phyloP scores from a whole-genome alignment of 2,888 invertebrate genomes.

The Hydrotaea diabolus region DNA sequence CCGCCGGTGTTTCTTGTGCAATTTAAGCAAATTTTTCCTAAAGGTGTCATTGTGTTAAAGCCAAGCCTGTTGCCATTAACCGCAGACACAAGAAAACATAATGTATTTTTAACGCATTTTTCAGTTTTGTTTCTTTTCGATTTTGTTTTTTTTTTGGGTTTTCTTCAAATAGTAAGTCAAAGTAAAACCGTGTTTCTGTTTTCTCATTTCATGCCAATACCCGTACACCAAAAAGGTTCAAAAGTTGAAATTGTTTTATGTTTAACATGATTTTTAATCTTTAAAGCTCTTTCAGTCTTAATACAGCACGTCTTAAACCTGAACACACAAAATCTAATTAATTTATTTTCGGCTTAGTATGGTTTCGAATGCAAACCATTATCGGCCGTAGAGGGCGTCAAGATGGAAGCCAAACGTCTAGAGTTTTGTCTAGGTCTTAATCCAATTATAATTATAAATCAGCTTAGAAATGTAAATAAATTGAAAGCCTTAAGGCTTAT shows the following conservation, averaged over 20 bases:
- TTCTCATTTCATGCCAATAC: background rate
- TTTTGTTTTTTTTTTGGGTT: background rate
- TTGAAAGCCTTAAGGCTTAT: constrained; percentile 51
- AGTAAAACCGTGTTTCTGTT: constrained; percentile 7
- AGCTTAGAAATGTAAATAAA: constrained; percentile 31
- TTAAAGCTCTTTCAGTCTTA: background rate
- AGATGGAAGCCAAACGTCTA: background rate
- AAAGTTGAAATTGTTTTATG: constrained; percentile 59
- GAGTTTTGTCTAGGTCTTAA: constrained; percentile 26
- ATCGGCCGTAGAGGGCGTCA: background rate
- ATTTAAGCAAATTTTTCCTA: constrained; percentile 28
- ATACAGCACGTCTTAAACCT: background rate
- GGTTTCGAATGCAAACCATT: background rate
- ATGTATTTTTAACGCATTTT: constrained; percentile 59
- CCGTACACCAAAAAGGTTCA: constrained; percentile 46
- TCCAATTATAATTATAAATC: constrained; percentile 60
- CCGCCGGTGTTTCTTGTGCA: constrained; percentile 14
- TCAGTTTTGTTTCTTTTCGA: background rate
- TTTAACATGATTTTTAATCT: constrained; percentile 38
- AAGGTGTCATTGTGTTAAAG: constrained; percentile 62
- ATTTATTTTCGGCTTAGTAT: constrained; percentile 28
- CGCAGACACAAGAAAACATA: constrained; percentile 38
- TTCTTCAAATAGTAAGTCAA: background rate
- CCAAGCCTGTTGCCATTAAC: constrained; percentile 62
- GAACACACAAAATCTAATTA: constrained; percentile 36